Base-by-base conservation (phyloP, 2,888 invertebrate species). In the Ectemnius cavifrons region DNA sequence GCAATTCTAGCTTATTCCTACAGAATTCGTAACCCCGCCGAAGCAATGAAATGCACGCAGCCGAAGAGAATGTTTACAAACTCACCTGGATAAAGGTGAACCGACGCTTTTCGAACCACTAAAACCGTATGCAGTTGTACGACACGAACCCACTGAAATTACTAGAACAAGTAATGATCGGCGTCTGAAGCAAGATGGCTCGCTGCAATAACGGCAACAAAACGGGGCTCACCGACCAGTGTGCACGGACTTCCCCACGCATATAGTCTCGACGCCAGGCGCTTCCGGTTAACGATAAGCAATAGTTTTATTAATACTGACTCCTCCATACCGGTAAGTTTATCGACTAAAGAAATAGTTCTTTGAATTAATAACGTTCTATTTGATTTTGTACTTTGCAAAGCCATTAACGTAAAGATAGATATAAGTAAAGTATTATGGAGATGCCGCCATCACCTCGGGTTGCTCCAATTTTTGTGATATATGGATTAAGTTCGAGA, bases 141-240 rank as follows among this genome's bases (percentile, higher is more conserved):
- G 75, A 82, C 4, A 74, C 65, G 62, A 63, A 62, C 73, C 56
- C 59, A 83, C 67, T 75, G 78, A 80, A 81, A 78, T 75, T 77
- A 76, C 73, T 76, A 68, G 72, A 79, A 73, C 77, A 79, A 82
- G 78, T 84, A 87, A 83, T 81, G 85, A 84, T 84, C 83, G 80
- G 86, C 85, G 85, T 87, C 85, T 74, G 68, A 69, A 67, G 82
- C 71, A 82, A 82, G 78, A 85, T 79, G 86, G 81, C 81, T 82
- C 67, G 78, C 73, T 78, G 78, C 80, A 76, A 71, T 83, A 83
- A 85, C 87, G 86, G 88, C 87, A 85, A 88, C 86, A 85, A 87
- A 84, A 84, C 84, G 87, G 88, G 87, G 84, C 78, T 79, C 74
- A 81, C 88, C 77, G 52, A 60, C 28, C 63, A 49, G 52, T 37